A percentile compares a stretch with the other conserved stretches of the same genome.
phyloP scores from a whole-genome alignment of 2,888 invertebrate genomes.

The Aleiodes alternator region DNA sequence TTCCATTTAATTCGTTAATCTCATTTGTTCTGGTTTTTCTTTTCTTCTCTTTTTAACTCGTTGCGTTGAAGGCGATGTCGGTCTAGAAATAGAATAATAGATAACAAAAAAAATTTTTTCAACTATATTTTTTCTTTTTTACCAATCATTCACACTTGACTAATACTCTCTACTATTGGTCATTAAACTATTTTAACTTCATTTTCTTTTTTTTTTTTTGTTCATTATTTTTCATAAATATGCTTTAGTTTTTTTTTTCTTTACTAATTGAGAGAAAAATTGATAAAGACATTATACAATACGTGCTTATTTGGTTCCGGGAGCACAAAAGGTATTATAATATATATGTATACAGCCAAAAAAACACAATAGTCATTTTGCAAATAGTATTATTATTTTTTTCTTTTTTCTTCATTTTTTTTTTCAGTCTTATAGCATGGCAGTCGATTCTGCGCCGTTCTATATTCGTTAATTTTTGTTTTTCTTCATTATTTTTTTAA shows the following conservation, averaged over 20 bases:
- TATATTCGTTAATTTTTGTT: constrained; percentile 18
- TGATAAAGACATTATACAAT: constrained; percentile 25
- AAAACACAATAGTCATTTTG: constrained; percentile 34
- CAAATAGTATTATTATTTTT: constrained; percentile 40
- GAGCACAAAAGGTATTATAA: constrained; percentile 42
- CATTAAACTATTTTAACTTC: constrained; percentile 40
- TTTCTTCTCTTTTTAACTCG: constrained; percentile 59
- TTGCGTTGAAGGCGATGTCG: constrained; percentile 74
- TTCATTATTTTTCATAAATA: constrained; percentile 27
- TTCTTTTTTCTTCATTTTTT: not conserved
- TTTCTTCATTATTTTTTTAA: not conserved
- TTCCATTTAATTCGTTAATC: constrained; percentile 13
- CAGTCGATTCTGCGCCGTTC: constrained; percentile 41
- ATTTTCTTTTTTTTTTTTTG: not conserved
- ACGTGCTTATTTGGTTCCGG: constrained; percentile 38
- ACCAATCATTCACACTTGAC: constrained; percentile 43
- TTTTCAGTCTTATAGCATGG: constrained; percentile 49
- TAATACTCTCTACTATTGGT: constrained; percentile 45
- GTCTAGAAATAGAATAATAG: constrained; percentile 73
- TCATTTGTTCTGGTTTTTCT: constrained; percentile 38
- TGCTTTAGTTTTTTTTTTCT: constrained; percentile 23
- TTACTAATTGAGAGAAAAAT: constrained; percentile 33
- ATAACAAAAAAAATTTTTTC: constrained; percentile 32
- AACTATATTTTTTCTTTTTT: constrained; percentile 10
- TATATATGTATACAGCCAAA: constrained; percentile 42